A percentile compares a stretch with the other conserved stretches of the same genome.
Conservation (phyloP, 2,888 invertebrate genomes). For the Baccha elongata region DNA sequence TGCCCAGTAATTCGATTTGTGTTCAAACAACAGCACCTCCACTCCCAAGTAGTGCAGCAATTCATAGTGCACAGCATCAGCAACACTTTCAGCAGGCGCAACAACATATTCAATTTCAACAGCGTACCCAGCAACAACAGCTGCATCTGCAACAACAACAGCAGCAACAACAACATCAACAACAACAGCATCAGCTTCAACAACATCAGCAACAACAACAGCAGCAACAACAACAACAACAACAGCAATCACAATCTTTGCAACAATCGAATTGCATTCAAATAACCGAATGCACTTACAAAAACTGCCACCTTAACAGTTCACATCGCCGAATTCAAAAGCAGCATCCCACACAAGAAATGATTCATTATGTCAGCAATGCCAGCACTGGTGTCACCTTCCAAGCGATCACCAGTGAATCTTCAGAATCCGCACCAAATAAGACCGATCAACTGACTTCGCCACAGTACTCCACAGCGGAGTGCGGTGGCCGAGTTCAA, state of each 20-base stretch:
- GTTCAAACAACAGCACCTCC: constrained; percentile 76
- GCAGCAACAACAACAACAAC: constrained; percentile 67
- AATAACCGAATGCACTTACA: constrained; percentile 80
- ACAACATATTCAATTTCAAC: constrained; percentile 67
- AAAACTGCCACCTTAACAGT: constrained; percentile 80
- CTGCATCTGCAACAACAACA: constrained; percentile 51
- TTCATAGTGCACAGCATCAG: constrained; percentile 61
- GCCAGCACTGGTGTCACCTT: constrained; percentile 60
- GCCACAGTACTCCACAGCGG: constrained; percentile 52
- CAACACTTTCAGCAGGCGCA: constrained; percentile 67
- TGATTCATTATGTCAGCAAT: constrained; percentile 77
- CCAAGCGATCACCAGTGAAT: constrained; percentile 58
- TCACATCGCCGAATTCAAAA: constrained; percentile 70
- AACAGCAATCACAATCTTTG: constrained; percentile 58
- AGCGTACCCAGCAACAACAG: constrained; percentile 58
- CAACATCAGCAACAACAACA: constrained; percentile 53
- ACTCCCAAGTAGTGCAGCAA: constrained; percentile 40
- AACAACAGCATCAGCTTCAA: constrained; percentile 73
- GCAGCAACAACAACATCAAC: constrained; percentile 73
- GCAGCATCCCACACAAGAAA: constrained; percentile 73
- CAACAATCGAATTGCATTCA: constrained; percentile 71
- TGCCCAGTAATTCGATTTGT: constrained; percentile 77
- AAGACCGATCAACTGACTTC: constrained; percentile 61
- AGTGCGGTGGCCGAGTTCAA: constrained; percentile 57
- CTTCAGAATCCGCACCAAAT: constrained; percentile 32